A percentile compares a stretch with the other conserved stretches of the same genome.
Conservation (phyloP, 1,140 invertebrate genomes). For the Micrasema longulum region DNA sequence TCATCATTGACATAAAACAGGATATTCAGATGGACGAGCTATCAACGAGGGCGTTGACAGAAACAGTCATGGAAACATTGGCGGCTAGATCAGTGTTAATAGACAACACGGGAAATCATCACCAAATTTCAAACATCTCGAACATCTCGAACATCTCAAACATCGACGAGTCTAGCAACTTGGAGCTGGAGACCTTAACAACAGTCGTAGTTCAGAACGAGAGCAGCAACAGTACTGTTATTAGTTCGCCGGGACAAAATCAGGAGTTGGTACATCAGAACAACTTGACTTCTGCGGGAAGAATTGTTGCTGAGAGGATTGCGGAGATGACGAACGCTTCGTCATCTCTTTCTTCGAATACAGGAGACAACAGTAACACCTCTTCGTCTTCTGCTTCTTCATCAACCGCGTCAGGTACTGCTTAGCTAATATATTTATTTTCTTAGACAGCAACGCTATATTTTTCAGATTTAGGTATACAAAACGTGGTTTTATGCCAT, state of each 20-base stretch:
- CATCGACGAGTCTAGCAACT: constrained; percentile 56
- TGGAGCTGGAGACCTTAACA: constrained; percentile 63
- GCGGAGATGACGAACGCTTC: constrained; percentile 60
- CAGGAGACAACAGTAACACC: constrained; percentile 50
- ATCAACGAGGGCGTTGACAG: constrained; percentile 64
- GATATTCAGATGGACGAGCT: constrained; percentile 67
- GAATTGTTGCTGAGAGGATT: constrained; percentile 62
- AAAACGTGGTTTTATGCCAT: no score
- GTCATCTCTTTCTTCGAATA: constrained; percentile 59
- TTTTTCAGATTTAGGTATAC: no score
- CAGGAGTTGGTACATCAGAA: constrained; percentile 52
- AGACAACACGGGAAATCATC: constrained; percentile 58
- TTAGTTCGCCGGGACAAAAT: constrained; percentile 3
- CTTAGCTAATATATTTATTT: no score
- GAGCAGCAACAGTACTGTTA: constrained; percentile 57
- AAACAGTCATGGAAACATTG: constrained; percentile 67
- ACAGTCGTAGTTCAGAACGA: constrained; percentile 66
- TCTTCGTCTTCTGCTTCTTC: constrained; percentile 29
- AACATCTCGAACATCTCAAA: no score
- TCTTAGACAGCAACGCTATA: no score
- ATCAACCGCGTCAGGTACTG: constrained; percentile 27
- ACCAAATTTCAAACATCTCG: no score
- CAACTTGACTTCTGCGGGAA: constrained; percentile 55
- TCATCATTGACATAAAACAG: constrained; percentile 68
- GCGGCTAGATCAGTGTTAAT: constrained; percentile 66